phyloP scores from a whole-genome alignment of 2,888 invertebrate species.

The Patella ulyssiponensis region DNA sequence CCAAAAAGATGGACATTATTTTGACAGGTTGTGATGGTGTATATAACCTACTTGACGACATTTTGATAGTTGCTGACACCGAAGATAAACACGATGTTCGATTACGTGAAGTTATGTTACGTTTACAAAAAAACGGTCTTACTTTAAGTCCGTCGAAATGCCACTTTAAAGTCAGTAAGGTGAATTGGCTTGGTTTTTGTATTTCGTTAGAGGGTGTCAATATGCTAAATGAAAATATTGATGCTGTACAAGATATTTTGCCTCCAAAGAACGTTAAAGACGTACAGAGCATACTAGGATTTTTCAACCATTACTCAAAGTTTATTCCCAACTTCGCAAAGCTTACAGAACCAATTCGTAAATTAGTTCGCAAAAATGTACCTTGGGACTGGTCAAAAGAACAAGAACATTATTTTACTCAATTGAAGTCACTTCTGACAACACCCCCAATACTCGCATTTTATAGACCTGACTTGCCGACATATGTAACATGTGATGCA shows the following conservation, averaged over 20 bases:
- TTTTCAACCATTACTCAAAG: slow-evolving; percentile 3
- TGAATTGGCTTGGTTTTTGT: slow-evolving; percentile 2
- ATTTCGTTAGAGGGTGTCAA: neutral
- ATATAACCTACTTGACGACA: neutral
- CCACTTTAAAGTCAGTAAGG: neutral
- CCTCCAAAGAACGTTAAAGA: slow-evolving; percentile 12
- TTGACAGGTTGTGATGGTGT: neutral
- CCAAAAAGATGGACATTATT: neutral
- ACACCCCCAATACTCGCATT: neutral
- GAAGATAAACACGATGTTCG: neutral
- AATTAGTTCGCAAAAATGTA: neutral
- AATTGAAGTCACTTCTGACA: neutral
- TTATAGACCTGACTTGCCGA: neutral
- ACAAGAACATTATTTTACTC: neutral
- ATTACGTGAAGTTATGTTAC: neutral
- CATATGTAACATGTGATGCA: slow-evolving; percentile 10
- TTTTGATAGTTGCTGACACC: neutral
- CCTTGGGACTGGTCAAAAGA: neutral
- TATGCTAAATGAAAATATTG: slow-evolving; percentile 7
- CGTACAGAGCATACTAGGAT: slow-evolving; percentile 4
- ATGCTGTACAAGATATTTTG: neutral
- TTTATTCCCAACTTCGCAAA: neutral
- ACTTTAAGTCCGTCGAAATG: neutral
- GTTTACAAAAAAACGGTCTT: slow-evolving; percentile 2
- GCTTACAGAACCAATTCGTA: neutral